Evolutionary conservation across 2,888 invertebrate genomes (phyloP).

Genomic region (Archips crataeganus): DNA sequence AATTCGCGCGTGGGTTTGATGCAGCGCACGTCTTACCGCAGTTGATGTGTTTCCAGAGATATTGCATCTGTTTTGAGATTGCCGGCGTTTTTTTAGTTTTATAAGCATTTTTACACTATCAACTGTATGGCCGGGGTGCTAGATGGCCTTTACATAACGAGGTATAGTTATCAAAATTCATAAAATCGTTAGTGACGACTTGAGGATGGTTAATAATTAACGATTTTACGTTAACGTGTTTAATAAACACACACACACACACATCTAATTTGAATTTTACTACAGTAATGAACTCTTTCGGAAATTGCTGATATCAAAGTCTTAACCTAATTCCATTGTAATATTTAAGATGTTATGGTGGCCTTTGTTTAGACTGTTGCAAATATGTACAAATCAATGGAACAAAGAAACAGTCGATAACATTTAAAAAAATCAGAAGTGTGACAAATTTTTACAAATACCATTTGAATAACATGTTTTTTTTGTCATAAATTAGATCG

Average conservation of each 20-base stretch:
- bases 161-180: background rate
- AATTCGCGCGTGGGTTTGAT: too few species aligned
- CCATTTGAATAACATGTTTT: background rate
- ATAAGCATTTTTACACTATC: background rate
- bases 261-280: too few species aligned
- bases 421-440: background rate
- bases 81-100: too few species aligned
- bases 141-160: background rate
- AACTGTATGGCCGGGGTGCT: background rate
- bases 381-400: conserved; percentile 15
- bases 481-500: background rate
- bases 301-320: background rate
- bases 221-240: too few species aligned
- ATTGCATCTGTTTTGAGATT: too few species aligned
- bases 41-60: too few species aligned
- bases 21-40: too few species aligned
- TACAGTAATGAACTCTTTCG: background rate
- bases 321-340: background rate
- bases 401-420: background rate
- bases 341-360: conserved; percentile 3
- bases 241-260: too few species aligned
- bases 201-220: background rate
- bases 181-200: background rate
- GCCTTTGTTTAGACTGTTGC: conserved; percentile 16
- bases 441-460: too few species aligned